Base-by-base conservation (phyloP, 2,797 vertebrate genomes). In the Crocidura indochinensis region DNA sequence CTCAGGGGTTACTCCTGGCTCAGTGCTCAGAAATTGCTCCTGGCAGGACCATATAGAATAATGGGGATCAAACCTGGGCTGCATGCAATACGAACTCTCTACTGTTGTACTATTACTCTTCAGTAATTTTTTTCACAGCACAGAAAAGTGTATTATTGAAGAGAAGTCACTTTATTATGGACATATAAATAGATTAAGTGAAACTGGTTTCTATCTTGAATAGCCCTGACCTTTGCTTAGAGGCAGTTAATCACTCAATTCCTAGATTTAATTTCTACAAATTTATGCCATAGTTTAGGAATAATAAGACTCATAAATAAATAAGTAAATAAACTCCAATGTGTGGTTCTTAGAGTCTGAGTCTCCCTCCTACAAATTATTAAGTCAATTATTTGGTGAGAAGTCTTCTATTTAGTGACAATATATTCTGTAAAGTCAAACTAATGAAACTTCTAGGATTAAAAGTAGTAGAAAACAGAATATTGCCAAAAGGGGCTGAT, bases 401-500 rank as follows among this genome's bases (percentile, higher is more conserved):
- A 87, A 38, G 71, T 90, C 4, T 78, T 75, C 84, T 79, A 72
- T 76, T 4, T 75, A 76, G 88, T 4, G 24, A 9, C 1, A 14
- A 26, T 92, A 29, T 26, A 14, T 62, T 38, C 76, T 87, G 27
- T 72, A 78, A 88, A 71, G 12, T 60, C 87, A 83, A 94, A 83
- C 29, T 72, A 88, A 27, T 81, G 90, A 86, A 82, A 12, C 46
- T 78, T 79, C 12, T 26, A 27, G 10, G 78, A 74, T 81, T 26
- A 60, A 94, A 94, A 91, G 72, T n/a, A 84, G 74, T 51, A 62
- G 84, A 24, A 47, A 81, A 73, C 93, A 86, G 47, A 67, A 84
- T 92, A 94, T 88, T 73, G 51, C 74, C 76, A 91, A 94, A 92
- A 94, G 44, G 62, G n/a, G 84, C 46, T 20, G 26, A 65, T 96